Base-by-base conservation (phyloP, 2,888 invertebrate genomes). In the Epinotia brunnichana region DNA sequence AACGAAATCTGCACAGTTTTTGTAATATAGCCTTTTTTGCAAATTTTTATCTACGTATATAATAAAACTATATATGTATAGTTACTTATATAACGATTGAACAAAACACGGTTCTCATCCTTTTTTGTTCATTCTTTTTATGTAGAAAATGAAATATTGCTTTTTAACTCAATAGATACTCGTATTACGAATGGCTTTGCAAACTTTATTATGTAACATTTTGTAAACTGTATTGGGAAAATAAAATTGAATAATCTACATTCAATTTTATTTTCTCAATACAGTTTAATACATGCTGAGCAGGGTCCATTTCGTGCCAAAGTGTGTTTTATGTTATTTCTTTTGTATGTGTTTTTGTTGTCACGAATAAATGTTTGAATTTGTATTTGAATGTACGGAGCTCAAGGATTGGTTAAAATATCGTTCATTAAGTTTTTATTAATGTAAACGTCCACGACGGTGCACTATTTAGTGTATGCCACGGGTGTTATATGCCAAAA, bases 161-260 rank as follows among this genome's bases (percentile, higher is more conserved):
- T 56, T 66, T 53, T 66, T 66, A 66, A 54, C 66, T 66, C 66
- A 10, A 56, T n/a, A n/a, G n/a, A n/a, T 66, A 21, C 66, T 39
- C 35, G 64, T 64, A 64, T 54, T 64, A 54, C 54, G 64, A 64
- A 39, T 54, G 54, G 54, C 39, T 21, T 54, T 15, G 64, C 21
- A 64, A 64, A 64, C 39, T 53, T 54, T 66, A 56, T 66, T 41
- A 66, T 56, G 54, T 56, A 41, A 54, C 54, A 39, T 41, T 35
- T 56, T 19, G 64, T 66, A 56, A 66, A 66, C 66, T 56, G 13
- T 24, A 41, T 66, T 56, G 54, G 56, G 15, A 21, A 21, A 56
- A 44, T 44, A 39, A 54, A 39, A 39, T 19, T 64, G 39, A n/a
- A 54, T 21, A 2, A 24, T 24, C 24, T 24, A 3, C 24, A 24